These are phyloP conservation scores for Ruditapes philippinarum DNA, from an alignment of 1,140 invertebrate species.

Conservation along the genomic window DNA sequence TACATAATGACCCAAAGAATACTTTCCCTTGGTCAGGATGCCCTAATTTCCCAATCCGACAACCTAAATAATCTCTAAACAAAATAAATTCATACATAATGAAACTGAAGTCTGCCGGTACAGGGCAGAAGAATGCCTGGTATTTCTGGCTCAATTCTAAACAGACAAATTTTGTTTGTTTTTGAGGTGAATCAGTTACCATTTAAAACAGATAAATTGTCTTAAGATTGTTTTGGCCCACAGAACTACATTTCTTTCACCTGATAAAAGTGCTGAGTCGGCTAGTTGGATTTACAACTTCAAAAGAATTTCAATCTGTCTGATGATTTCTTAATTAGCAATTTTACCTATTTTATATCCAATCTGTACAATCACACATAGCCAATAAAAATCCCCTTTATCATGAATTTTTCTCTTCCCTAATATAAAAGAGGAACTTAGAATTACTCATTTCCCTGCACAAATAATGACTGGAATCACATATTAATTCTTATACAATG, in stretches of 20 bases:
- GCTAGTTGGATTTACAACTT: conserved; percentile 5
- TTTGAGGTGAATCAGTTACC: conserved; percentile 45
- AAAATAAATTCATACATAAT: conserved; percentile 11
- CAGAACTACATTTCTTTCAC: conserved; percentile 31
- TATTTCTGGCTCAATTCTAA: conserved; percentile 3
- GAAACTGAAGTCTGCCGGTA: neutral
- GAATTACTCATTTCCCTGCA: no score
- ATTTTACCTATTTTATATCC: neutral
- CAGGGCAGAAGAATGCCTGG: conserved; percentile 4
- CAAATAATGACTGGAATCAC: no score
- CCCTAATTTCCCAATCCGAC: no score
- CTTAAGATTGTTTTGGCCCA: conserved; percentile 19
- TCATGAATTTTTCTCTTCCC: neutral
- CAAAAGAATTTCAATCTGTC: conserved; percentile 16
- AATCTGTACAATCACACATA: neutral
- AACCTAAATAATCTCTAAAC: neutral
- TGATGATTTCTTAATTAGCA: conserved; percentile 37
- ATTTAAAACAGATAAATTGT: conserved; percentile 24
- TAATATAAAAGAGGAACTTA: no score
- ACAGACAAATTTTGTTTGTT: conserved; percentile 45
- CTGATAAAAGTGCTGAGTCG: conserved; percentile 24
- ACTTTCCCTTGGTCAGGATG: conserved; percentile 16
- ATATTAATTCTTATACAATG: no score
- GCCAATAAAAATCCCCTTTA: neutral
- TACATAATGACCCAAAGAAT: no score